Percentiles rank a stretch among this genome's conserved stretches.
Evolutionary conservation across 2,797 vertebrate species (phyloP).

Genomic region (Acrossocheilus fasciatus): DNA sequence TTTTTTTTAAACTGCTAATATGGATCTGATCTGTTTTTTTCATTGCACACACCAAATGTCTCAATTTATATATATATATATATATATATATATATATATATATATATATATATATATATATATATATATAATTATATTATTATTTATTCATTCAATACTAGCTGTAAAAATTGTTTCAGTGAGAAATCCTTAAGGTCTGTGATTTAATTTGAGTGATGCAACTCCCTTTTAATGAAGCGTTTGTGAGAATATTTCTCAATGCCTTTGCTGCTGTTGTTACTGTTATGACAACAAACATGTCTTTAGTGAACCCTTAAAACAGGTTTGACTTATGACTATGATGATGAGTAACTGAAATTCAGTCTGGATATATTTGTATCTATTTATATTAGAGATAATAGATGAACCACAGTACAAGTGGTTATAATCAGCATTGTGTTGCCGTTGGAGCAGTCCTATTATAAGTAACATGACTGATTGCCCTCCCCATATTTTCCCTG

Average conservation of each 20-base stretch:
- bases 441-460: not conserved
- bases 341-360: not conserved
- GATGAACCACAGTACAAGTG: not conserved
- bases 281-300: constrained; percentile 1
- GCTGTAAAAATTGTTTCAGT: not conserved
- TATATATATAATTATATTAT: not conserved
- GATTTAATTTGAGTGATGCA: not conserved
- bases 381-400: not conserved
- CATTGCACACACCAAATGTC: not conserved
- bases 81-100: too few species aligned
- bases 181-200: not conserved
- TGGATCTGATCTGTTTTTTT: not conserved
- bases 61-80: not conserved
- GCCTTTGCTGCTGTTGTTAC: not conserved
- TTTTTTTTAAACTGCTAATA: not conserved
- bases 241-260: not conserved
- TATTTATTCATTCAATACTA: not conserved
- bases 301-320: not conserved
- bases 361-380: not conserved
- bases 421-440: constrained; percentile 2
- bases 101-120: too few species aligned
- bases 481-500: not conserved
- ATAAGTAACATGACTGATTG: not conserved
- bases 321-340: not conserved
- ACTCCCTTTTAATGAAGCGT: not conserved